phyloP scores from a whole-genome alignment of 2,888 invertebrate species.

The Steinernema carpocapsae region DNA sequence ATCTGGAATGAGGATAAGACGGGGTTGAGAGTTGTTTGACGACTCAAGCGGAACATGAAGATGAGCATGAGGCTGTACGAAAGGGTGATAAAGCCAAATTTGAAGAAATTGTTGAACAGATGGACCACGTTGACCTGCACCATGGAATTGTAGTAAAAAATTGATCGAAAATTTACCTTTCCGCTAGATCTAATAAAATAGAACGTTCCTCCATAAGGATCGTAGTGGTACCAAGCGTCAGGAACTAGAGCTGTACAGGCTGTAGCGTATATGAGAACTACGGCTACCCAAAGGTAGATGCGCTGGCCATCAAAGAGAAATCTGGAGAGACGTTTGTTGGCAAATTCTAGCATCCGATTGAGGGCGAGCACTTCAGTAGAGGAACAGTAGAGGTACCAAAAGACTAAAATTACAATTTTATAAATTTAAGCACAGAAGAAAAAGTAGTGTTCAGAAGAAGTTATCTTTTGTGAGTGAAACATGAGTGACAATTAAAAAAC shows the following conservation, averaged over 20 bases:
- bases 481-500: too few relatives aligned
- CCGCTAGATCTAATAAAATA: background rate
- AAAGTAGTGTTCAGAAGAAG: too few relatives aligned
- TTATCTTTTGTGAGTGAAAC: too few relatives aligned
- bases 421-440: too few relatives aligned
- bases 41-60: slow-evolving; percentile 13
- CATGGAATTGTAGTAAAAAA: background rate
- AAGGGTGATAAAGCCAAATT: slow-evolving; percentile 3
- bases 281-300: background rate
- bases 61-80: background rate
- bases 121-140: slow-evolving; percentile 15
- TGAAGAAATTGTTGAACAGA: slow-evolving; percentile 26
- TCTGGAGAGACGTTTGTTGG: background rate
- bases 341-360: slow-evolving; percentile 7
- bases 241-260: background rate
- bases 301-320: background rate
- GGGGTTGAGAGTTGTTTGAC: background rate
- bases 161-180: background rate
- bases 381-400: slow-evolving; percentile 18
- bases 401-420: too few relatives aligned
- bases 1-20: background rate
- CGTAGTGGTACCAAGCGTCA: slow-evolving; percentile 15
- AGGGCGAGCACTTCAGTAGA: slow-evolving; percentile 4
- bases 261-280: background rate
- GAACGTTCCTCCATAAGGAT: slow-evolving; percentile 5